Conservation (phyloP, 2,888 invertebrate genomes). For the Atrina japonica region DNA sequence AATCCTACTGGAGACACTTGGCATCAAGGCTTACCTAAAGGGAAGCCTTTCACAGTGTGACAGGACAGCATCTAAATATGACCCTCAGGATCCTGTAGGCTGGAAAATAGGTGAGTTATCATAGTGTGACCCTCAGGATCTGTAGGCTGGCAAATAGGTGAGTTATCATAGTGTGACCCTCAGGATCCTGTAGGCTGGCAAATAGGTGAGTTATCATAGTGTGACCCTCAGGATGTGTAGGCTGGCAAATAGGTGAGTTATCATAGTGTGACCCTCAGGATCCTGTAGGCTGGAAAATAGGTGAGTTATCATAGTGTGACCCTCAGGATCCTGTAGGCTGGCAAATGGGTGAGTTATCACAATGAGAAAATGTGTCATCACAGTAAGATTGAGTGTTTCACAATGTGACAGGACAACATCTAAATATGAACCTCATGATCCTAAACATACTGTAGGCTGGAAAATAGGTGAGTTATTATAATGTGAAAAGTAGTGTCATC, state of each 20-base stretch:
- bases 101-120: constrained; percentile 26
- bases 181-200: constrained; percentile 4
- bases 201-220: constrained; percentile 20
- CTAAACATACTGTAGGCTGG: constrained; percentile 2
- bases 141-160: too few species aligned
- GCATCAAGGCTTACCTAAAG: constrained; percentile 18
- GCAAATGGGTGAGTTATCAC: too few species aligned
- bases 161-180: constrained; percentile 13
- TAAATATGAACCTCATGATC: constrained; percentile 14
- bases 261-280: constrained; percentile 9
- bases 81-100: neutral
- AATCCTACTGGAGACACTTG: constrained; percentile 32
- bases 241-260: too few species aligned
- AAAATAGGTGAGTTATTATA: constrained; percentile 23
- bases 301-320: too few species aligned
- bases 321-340: too few species aligned
- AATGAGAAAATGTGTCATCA: too few species aligned
- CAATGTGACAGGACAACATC: constrained; percentile 24
- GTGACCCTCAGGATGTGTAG: too few species aligned
- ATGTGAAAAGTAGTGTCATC: neutral
- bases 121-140: too few species aligned
- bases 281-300: constrained; percentile 13
- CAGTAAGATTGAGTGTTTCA: neutral
- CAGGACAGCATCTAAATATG: constrained; percentile 14
- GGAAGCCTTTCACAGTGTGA: constrained; percentile 6